phyloP scores from a whole-genome alignment of 2,797 vertebrate genomes.

The Podarcis siculus region DNA sequence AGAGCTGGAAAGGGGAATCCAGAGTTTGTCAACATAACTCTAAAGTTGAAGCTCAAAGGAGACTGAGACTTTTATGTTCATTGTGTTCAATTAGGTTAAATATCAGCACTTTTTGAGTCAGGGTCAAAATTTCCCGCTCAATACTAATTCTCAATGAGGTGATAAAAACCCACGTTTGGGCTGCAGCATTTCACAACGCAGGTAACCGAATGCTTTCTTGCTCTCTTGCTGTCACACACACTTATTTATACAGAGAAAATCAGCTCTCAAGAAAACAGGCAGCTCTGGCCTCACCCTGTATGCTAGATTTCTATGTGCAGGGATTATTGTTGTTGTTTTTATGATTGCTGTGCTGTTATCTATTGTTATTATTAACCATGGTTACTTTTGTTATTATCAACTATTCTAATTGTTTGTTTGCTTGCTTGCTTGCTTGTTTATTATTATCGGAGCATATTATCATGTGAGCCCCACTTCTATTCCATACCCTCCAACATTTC shows the following conservation, averaged over 20 bases:
- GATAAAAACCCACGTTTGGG: not conserved
- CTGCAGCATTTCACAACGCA: not conserved
- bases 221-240: too few relatives aligned
- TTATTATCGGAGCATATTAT: not conserved
- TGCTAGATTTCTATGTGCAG: too few relatives aligned
- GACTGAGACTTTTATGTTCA: not conserved
- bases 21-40: too few relatives aligned
- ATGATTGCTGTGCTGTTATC: not conserved
- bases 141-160: not conserved
- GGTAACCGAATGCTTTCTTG: not conserved
- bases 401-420: not conserved
- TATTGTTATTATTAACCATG: too few relatives aligned
- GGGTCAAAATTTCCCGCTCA: not conserved
- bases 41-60: not conserved
- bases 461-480: not conserved
- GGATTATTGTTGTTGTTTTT: too few relatives aligned
- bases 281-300: not conserved
- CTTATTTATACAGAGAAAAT: not conserved
- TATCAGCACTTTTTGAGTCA: not conserved
- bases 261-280: not conserved
- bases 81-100: not conserved
- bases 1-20: not conserved
- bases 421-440: not conserved
- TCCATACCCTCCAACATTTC: not conserved
- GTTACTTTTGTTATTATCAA: too few relatives aligned